These are phyloP conservation scores for Scaptomyza graminum DNA, from an alignment of 1,140 invertebrate genomes.

Conservation along the genomic window DNA sequence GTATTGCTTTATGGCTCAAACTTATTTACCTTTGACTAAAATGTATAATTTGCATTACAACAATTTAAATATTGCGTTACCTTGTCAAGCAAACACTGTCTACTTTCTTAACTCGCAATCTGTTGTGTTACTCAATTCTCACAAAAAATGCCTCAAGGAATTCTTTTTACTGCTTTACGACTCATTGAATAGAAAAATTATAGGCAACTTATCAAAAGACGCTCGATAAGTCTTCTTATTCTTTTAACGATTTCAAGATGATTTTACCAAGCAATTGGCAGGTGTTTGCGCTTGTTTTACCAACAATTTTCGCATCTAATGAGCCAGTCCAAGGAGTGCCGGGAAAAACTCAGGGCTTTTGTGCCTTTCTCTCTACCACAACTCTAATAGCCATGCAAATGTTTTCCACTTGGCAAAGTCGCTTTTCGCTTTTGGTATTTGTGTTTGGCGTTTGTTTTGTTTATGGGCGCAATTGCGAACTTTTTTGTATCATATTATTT, in stretches of 20 bases:
- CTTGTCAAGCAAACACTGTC: no score
- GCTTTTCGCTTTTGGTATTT: conserved; percentile 40
- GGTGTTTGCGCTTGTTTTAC: conserved; percentile 81
- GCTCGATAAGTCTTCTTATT: neutral
- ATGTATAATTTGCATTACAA: no score
- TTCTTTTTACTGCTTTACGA: conserved; percentile 48
- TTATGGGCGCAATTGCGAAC: conserved; percentile 56
- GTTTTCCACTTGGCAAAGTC: conserved; percentile 72
- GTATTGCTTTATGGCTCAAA: no score
- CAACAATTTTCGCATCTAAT: conserved; percentile 76
- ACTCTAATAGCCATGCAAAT: conserved; percentile 64
- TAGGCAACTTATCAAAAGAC: conserved; percentile 78
- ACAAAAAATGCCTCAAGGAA: neutral
- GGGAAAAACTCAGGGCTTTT: conserved; percentile 7
- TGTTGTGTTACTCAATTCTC: neutral
- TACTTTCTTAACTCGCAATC: neutral
- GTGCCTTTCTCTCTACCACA: neutral
- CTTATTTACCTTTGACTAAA: neutral
- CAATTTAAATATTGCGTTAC: no score
- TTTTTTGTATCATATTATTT: conserved; percentile 50
- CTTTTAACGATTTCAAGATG: conserved; percentile 19
- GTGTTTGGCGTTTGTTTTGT: conserved; percentile 44
- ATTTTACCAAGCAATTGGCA: conserved; percentile 49
- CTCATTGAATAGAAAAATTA: conserved; percentile 83
- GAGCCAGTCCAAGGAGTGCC: conserved; percentile 21